phyloP scores from a whole-genome alignment of 2,797 vertebrate species.

The Trachurus trachurus region DNA sequence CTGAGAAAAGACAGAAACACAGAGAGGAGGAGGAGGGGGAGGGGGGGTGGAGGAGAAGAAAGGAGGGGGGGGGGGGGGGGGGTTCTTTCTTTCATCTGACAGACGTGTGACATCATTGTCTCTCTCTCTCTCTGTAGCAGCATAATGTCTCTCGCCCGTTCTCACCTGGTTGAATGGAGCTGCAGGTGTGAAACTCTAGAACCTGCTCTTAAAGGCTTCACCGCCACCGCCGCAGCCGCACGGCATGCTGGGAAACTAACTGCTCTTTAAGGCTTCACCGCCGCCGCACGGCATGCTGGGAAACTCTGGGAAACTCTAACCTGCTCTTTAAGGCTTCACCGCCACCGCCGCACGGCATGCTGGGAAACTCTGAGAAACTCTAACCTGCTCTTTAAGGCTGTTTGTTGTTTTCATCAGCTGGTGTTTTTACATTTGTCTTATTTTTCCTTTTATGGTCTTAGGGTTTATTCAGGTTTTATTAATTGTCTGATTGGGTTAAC shows the following conservation, averaged over 20 bases:
- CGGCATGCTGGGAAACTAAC: neutral
- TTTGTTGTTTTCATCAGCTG: too few relatives aligned
- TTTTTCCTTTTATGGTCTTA: too few relatives aligned
- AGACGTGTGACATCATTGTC: conserved; percentile 15
- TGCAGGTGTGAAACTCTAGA: conserved; percentile 26
- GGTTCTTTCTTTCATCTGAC: neutral
- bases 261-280: too few relatives aligned
- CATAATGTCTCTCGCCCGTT: conserved; percentile 4
- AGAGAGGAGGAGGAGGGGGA: neutral
- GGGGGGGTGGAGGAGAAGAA: neutral
- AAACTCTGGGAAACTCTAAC: conserved; percentile 5
- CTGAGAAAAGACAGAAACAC: conserved; percentile 3
- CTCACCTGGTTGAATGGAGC: conserved; percentile 1
- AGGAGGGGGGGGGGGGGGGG: neutral
- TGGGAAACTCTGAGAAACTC: too few relatives aligned
- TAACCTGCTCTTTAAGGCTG: too few relatives aligned
- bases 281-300: neutral
- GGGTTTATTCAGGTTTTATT: too few relatives aligned
- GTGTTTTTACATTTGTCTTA: too few relatives aligned
- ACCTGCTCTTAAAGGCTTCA: neutral
- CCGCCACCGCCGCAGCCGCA: neutral
- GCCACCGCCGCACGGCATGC: neutral
- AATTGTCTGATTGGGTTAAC: too few relatives aligned
- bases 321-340: neutral
- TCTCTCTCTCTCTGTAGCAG: neutral